Base-by-base conservation (phyloP, 2,888 invertebrate species). In the Macroteleia sp. region DNA sequence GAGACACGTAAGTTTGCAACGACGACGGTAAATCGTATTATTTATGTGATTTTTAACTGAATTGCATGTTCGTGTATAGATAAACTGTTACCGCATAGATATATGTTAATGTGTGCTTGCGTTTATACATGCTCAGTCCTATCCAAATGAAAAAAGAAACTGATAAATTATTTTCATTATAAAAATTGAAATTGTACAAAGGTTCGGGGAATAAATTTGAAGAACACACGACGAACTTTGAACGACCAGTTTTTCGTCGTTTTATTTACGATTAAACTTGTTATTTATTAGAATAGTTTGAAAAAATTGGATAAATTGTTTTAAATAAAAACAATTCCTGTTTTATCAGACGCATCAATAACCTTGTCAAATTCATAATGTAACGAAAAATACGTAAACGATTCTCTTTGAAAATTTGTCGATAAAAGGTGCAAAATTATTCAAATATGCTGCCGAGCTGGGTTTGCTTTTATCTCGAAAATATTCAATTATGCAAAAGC, bases 31-130 rank as follows among this genome's bases (percentile, higher is more conserved):
- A 57, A 64, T 73, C 64, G 64, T 44, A 36, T 36, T 64, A 73
- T 73, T 64, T 66, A 73, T 73, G 44, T 28, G 20, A 64, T 73
- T 66, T 64, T 73, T 57, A 57, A 73, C 50, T 42, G 28, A 50
- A 44, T 57, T 9, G 42, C 64, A 36, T 66, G 73, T 52, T 71
- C 70, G n/a, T 73, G 46, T 41, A 50, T 19, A 52, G 64, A 73
- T 64, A 64, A 73, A 57, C 56, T 25, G 30, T 41, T 42, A 1
- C 50, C 12, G 25, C 20, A 3, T 30, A 34, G 42, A 59, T 59
- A 48, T 52, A 70, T 59, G 42, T 59, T 52, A 59, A 59, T 59
- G 50, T 39, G 28, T 19, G 44, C 17, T 9, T 10, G 25, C 66
- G 32, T 54, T 50, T 32, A 41, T 42, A 34, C 36, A 8, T 25